These are phyloP conservation scores for Centruroides sculpturatus DNA, from an alignment of 1,140 invertebrate genomes.

Conservation along the genomic window DNA sequence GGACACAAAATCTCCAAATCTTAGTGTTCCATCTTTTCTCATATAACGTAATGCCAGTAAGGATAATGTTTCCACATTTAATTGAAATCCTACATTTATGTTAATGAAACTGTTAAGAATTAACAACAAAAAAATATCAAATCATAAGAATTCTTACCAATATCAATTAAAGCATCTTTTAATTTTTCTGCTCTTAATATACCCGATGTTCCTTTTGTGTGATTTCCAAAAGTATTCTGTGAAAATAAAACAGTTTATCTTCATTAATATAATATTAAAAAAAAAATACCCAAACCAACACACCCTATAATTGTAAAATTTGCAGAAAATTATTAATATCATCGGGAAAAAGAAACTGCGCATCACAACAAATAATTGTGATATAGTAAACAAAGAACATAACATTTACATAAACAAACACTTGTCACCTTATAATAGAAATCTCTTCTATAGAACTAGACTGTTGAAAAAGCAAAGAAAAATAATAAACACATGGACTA, in stretches of 20 bases:
- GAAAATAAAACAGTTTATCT: not conserved
- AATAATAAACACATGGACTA: too few relatives aligned
- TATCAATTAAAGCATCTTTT: conserved; percentile 64
- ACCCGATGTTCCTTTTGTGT: conserved; percentile 79
- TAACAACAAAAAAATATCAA: not conserved
- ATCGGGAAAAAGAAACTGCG: too few relatives aligned
- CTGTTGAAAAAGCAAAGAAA: too few relatives aligned
- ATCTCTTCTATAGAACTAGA: too few relatives aligned
- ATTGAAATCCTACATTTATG: conserved; percentile 49
- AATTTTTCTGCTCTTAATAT: conserved; percentile 73
- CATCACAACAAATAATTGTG: too few relatives aligned
- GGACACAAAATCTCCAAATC: conserved; percentile 83
- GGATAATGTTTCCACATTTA: conserved; percentile 61
- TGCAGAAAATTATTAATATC: too few relatives aligned
- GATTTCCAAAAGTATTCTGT: conserved; percentile 63
- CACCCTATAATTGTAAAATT: too few relatives aligned
- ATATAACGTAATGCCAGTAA: conserved; percentile 72
- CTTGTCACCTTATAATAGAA: too few relatives aligned
- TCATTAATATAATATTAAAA: too few relatives aligned
- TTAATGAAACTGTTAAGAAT: not conserved
- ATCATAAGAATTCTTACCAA: conserved; percentile 38
- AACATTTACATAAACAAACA: too few relatives aligned
- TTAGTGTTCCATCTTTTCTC: conserved; percentile 80
- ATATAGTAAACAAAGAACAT: too few relatives aligned
- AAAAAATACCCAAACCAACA: too few relatives aligned